Conservation (phyloP, 2,113 vertebrate genomes). For the Nannobrachium achirus region DNA sequence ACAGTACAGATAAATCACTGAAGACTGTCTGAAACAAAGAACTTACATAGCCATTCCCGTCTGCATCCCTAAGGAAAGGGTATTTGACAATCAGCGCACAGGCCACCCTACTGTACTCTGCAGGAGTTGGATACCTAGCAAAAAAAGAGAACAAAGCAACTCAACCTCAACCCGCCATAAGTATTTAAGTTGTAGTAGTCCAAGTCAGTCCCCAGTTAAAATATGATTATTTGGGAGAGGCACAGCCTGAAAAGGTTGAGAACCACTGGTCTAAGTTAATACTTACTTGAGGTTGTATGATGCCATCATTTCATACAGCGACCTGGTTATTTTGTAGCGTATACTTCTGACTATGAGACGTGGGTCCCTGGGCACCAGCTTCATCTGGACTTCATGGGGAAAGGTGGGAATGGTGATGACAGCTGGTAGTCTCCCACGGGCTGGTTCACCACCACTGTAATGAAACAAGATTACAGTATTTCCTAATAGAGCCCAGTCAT, state of each 20-base stretch:
- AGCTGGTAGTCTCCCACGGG: not conserved
- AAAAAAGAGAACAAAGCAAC: constrained; percentile 6
- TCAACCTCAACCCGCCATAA: constrained; percentile 17
- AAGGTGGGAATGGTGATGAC: constrained; percentile 12
- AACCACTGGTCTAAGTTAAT: too few relatives aligned
- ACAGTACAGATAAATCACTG: not conserved
- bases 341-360: not conserved
- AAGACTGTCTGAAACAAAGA: not conserved
- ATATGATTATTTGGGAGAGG: too few relatives aligned
- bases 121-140: constrained; percentile 23
- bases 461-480: constrained; percentile 11
- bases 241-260: too few relatives aligned
- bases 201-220: too few relatives aligned
- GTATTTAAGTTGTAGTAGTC: not conserved
- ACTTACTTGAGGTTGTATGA: not conserved
- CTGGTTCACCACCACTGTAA: constrained; percentile 11
- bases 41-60: constrained; percentile 35
- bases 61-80: constrained; percentile 30
- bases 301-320: not conserved
- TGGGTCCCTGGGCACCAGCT: not conserved
- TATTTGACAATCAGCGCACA: constrained; percentile 21
- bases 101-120: constrained; percentile 11
- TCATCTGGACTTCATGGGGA: constrained; percentile 18
- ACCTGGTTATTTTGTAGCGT: not conserved
- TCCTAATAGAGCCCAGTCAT: constrained; percentile 4